phyloP scores from a whole-genome alignment of 2,797 vertebrate genomes.

The Onychomys torridus region DNA sequence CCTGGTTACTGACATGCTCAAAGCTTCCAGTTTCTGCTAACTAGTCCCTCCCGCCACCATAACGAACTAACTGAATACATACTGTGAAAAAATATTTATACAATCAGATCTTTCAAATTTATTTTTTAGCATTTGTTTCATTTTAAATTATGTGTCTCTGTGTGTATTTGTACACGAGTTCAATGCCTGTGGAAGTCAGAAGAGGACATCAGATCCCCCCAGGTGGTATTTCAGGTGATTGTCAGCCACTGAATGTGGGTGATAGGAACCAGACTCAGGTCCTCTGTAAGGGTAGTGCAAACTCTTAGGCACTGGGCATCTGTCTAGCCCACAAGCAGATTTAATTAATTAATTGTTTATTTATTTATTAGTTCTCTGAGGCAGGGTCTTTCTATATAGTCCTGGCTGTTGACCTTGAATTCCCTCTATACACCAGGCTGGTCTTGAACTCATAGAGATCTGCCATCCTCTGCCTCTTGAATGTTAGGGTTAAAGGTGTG shows the following conservation, averaged over 20 bases:
- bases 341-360: not conserved
- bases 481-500: too few species aligned
- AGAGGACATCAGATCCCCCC: not conserved
- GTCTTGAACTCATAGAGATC: not conserved
- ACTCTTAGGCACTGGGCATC: not conserved
- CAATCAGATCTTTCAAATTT: not conserved
- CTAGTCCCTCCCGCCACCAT: not conserved
- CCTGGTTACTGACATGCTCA: not conserved
- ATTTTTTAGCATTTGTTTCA: not conserved
- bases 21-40: constrained; percentile 24
- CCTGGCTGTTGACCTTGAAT: not conserved
- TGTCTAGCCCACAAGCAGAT: not conserved
- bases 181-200: not conserved
- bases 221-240: not conserved
- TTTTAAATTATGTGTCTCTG: not conserved
- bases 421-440: not conserved
- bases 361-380: not conserved
- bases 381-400: not conserved
- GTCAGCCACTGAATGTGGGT: not conserved
- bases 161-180: not conserved
- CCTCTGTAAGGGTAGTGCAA: not conserved
- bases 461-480: not conserved
- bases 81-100: not conserved
- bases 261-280: not conserved
- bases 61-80: constrained; percentile 1